Conservation (phyloP, 37 sponge, comb jelly and placozoan genomes). For the Agelas oroides region DNA sequence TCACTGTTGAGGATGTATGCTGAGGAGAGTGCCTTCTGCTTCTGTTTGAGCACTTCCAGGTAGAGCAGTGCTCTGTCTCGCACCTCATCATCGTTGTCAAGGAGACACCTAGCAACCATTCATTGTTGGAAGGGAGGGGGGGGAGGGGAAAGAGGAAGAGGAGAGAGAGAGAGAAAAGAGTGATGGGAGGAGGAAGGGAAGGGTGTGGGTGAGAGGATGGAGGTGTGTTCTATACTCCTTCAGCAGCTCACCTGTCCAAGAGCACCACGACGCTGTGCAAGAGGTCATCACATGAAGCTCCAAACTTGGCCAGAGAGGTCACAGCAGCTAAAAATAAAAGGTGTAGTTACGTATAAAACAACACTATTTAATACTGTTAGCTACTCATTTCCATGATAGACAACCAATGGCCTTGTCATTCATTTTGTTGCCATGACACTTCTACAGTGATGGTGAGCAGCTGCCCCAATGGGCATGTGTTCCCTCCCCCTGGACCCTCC, state of each 20-base stretch:
- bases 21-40: constrained; percentile 74
- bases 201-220: no score
- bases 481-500: no score
- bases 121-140: background rate
- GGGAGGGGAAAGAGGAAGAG: no score
- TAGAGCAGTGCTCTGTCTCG: constrained; percentile 95
- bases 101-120: constrained; percentile 67
- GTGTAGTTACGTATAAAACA: no score
- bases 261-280: constrained; percentile 65
- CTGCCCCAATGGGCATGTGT: no score
- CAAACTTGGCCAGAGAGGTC: constrained; percentile 93
- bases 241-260: constrained; percentile 35
- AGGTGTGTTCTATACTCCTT: no score
- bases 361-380: no score
- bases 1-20: constrained; percentile 85
- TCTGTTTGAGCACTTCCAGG: constrained; percentile 77
- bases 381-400: no score
- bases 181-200: background rate
- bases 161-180: no score
- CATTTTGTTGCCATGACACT: no score
- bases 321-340: constrained; percentile 79
- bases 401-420: no score
- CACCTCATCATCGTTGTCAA: constrained; percentile 92
- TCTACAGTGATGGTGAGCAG: no score
- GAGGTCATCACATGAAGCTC: constrained; percentile 86